Conservation (phyloP, 2,797 vertebrate species). For the Potorous gilbertii region DNA sequence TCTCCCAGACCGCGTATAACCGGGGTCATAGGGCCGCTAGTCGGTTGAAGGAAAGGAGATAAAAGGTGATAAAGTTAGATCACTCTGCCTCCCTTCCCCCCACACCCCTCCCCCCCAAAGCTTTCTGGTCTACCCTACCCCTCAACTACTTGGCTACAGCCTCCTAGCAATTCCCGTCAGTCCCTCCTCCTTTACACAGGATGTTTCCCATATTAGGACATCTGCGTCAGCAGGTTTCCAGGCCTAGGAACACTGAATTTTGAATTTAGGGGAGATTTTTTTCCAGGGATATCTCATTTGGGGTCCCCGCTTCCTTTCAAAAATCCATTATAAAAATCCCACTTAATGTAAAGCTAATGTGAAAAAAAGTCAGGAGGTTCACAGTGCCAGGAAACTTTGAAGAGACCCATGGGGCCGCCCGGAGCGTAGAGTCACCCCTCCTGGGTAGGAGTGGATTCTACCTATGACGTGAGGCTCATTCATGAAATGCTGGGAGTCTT, state of each 20-base stretch:
- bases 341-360: rapidly evolving
- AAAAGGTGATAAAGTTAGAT: slow-evolving; percentile 67
- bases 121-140: slow-evolving; percentile 67
- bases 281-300: neutral
- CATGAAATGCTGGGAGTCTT: slow-evolving; percentile 42
- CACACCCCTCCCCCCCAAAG: slow-evolving; percentile 66
- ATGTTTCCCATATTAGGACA: slow-evolving; percentile 97
- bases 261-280: neutral
- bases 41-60: slow-evolving; percentile 63
- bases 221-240: slow-evolving; percentile 96
- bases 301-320: neutral
- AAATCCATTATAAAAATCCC: rapidly evolving
- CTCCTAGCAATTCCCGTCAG: slow-evolving; percentile 86
- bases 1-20: neutral
- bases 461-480: slow-evolving; percentile 74
- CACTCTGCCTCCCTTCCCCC: slow-evolving; percentile 47
- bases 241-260: slow-evolving; percentile 54
- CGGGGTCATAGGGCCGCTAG: slow-evolving; percentile 10
- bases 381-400: rapidly evolving
- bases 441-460: neutral
- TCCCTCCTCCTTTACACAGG: slow-evolving; percentile 90
- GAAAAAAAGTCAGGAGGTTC: rapidly evolving
- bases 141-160: slow-evolving; percentile 84
- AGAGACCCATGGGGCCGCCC: neutral
- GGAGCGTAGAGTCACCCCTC: slow-evolving; percentile 6